A percentile compares a stretch with the other conserved stretches of the same genome.
These are phyloP conservation scores for Neotoma lepida DNA, from an alignment of 2,113 vertebrate genomes.

Conservation along the genomic window DNA sequence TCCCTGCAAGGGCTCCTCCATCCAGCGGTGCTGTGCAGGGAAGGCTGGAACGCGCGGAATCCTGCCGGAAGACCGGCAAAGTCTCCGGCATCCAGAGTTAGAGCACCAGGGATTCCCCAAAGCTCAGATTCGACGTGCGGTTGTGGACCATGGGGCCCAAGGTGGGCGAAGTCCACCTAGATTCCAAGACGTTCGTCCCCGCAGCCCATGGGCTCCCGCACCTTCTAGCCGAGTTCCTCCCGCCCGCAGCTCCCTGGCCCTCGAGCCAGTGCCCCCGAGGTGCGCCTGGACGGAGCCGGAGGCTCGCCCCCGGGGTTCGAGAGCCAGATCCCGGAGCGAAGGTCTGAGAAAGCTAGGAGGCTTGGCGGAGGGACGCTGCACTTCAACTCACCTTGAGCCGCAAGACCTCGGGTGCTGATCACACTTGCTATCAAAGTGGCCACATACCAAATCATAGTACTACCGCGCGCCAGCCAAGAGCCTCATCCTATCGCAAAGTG, in stretches of 20 bases:
- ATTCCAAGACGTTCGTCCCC: not conserved
- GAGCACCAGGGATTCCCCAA: not conserved
- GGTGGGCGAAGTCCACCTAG: not conserved
- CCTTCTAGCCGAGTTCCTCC: not conserved
- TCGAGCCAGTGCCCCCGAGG: not conserved
- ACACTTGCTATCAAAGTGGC: constrained; percentile 99
- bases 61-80: constrained; percentile 42
- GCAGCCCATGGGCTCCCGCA: not conserved
- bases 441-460: constrained; percentile 97
- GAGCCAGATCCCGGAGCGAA: not conserved
- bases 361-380: constrained; percentile 80
- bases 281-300: constrained; percentile 16
- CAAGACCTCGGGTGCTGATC: constrained; percentile 95
- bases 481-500: constrained; percentile 92
- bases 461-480: constrained; percentile 89
- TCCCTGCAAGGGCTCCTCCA: not conserved
- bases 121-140: not conserved
- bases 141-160: not conserved
- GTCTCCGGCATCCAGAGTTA: constrained; percentile 64
- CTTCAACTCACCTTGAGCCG: constrained; percentile 99
- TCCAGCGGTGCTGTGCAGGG: not conserved
- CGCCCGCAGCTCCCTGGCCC: not conserved
- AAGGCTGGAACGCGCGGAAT: not conserved
- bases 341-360: not conserved
- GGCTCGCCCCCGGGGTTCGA: not conserved